Base-by-base conservation (phyloP, 2,797 vertebrate genomes). In the Neoniphon sammara region DNA sequence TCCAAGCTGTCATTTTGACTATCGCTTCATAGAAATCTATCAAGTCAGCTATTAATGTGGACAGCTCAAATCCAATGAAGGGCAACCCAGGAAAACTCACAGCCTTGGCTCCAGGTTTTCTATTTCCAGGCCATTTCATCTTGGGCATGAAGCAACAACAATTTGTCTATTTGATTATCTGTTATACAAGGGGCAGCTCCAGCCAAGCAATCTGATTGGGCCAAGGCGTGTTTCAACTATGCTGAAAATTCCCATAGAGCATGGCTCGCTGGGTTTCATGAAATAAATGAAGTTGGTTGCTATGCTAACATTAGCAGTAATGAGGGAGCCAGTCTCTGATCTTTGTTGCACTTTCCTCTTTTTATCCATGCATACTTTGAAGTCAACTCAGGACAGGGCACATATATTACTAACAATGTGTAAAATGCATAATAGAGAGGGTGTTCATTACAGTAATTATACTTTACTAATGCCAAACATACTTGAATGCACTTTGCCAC, bases 141-240 rank as follows among this genome's bases (percentile, higher is more conserved):
- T 52, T 34, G 30, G 31, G 42, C 81, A 71, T 62, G 50, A 65
- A 75, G 77, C 36, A 84, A 76, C 67, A 54, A 66, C 74, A 34
- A 65, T 82, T 83, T 80, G 67, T 79, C 68, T 76, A 58, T 85
- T 85, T 87, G 70, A 80, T 73, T 80, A 75, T 78, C 21, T 30
- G 66, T 88, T 86, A 78, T 60, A 73, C 74, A 85, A 83, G 55
- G 3, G 14, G 2, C 57, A 20, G n/a, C 34, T 61, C 17, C 57
- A 83, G 72, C 73, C 72, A 59, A 71, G 53, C 54, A 66, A 67
- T 27, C 5, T 30, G 70, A 73, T 68, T 5, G 59, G 50, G 67
- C 62, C 77, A 80, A 73, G 70, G 5, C 34, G 53, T 61, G 50
- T 23, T 87, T 57, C 47, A 72, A 76, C 56, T 64, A 39, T 53